Base-by-base conservation (phyloP, 2,888 invertebrate genomes). In the Notodonta dromedarius region DNA sequence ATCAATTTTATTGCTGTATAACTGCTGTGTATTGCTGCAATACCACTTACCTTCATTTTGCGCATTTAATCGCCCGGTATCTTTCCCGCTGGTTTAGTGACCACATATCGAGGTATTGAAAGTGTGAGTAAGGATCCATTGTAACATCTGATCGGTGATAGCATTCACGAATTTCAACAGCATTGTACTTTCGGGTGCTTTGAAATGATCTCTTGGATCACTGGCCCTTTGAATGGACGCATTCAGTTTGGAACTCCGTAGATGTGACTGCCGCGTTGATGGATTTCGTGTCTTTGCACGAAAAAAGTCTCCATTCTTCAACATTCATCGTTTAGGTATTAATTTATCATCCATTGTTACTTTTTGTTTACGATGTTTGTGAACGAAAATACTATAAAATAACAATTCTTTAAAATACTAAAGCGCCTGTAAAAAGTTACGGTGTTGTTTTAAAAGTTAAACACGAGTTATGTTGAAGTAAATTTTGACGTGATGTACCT, bases 141-240 rank as follows among this genome's bases (percentile, higher is more conserved):
- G 73, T 75, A 73, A 46, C 63, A 74, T 77, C 76, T 76, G 82
- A 86, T 85, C 74, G 57, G 62, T 69, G 89, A 90, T 91, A 90
- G 74, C 78, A 87, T 90, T 87, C 84, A 84, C 74, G 70, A 74
- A 79, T 87, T 84, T 87, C 83, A 82, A 80, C 78, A 78, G 81
- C 63, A 83, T 89, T 89, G 84, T 89, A 79, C 59, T 78, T 74
- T 79, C 67, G 62, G 76, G 61, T 54, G 60, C 85, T 85, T 86
- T 88, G 83, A 83, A 80, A 72, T 73, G 65, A 73, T 73, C 66
- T 70, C 32, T 54, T 35, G 16, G 74, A 74, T 69, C 63, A 61
- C 53, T 62, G 59, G 65, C 63, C 59, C 68, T 67, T 83, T 86
- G 78, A 86, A 86, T 84, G 79, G 75, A 73, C 69, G 69, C 70